Conservation (phyloP, 92 coral and sea anemone species). For the Anthopleura xanthogrammica region DNA sequence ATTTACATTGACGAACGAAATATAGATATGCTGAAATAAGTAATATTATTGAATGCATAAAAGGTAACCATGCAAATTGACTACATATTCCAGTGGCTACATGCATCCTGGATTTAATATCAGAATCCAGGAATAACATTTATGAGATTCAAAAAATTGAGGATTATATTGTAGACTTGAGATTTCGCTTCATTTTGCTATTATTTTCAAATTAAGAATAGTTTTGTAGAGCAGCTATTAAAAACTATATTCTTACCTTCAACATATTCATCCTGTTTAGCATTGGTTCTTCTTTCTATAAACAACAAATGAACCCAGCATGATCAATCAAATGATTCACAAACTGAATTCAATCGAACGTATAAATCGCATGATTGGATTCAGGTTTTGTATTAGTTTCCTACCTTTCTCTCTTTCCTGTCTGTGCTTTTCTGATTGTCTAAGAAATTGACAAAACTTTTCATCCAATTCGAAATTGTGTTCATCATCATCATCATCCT, state of each 20-base stretch:
- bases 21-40: too few relatives aligned
- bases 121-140: not conserved
- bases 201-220: not conserved
- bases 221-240: not conserved
- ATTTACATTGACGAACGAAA: too few relatives aligned
- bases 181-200: too few relatives aligned
- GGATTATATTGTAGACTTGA: too few relatives aligned
- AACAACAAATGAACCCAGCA: not conserved
- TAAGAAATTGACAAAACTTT: conserved; percentile 76
- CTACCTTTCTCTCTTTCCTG: conserved; percentile 81
- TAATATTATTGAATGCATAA: too few relatives aligned
- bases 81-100: not conserved
- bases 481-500: conserved; percentile 13
- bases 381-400: not conserved
- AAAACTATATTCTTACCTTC: conserved; percentile 58
- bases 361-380: not conserved
- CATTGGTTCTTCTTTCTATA: conserved; percentile 50
- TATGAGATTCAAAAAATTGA: too few relatives aligned
- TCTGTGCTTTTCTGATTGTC: conserved; percentile 88
- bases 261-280: conserved; percentile 67
- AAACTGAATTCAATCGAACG: too few relatives aligned
- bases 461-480: conserved; percentile 75
- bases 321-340: too few relatives aligned
- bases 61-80: not conserved
- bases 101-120: too few relatives aligned